Evolutionary conservation across 1,140 invertebrate species (phyloP), one percentile per base, ranked within the genome.

Genomic region (Drosophila ercepeae): DNA sequence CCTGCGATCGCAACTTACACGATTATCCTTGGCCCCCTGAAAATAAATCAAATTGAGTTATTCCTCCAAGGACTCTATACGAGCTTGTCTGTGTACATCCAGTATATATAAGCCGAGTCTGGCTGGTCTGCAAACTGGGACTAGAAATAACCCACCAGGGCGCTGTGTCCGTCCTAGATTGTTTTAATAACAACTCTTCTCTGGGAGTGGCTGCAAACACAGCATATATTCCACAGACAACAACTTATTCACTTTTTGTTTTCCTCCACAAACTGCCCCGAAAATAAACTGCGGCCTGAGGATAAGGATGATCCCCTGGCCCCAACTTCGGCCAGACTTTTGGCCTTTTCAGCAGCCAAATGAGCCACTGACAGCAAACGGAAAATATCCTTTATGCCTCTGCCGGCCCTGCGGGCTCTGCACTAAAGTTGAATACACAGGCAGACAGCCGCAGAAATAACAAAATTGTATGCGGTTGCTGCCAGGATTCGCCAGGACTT

Each of bases 191-290:
- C 36, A 51, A 54, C 50, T 34, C 41, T 36, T 23, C 36, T 16
- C 13, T 36, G 34, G 52, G 59, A 25, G 32, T 52, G 51, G 16
- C 53, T 48, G 69, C 63, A 78, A 77, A 83, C 78, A 82, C 73
- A 77, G 53, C 29, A 46, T 8, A 50, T 2, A 68, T 59, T 59
- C 55, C 61, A 53, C 4, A 39, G 3, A 29, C 78, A 82, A 78
- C 78, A 82, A 82, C 78, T 82, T 82, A 82, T 83, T 82, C 74
- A 83, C 78, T 74, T 83, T 70, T 61, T 78, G 63, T 83, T 71
- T 58, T 82, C 50, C 70, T 74, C 76, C 75, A 36, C 69, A 78
- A 61, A 78, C 69, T 69, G 49, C 52, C 73, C 68, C 78, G 58
- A 48, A 83, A 78, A 78, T 63, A 83, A 83, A 83, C 78, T 83